Evolutionary conservation across 2,888 invertebrate species (phyloP), one percentile per base, ranked within the genome.

Genomic region (Trachelus stipa): DNA sequence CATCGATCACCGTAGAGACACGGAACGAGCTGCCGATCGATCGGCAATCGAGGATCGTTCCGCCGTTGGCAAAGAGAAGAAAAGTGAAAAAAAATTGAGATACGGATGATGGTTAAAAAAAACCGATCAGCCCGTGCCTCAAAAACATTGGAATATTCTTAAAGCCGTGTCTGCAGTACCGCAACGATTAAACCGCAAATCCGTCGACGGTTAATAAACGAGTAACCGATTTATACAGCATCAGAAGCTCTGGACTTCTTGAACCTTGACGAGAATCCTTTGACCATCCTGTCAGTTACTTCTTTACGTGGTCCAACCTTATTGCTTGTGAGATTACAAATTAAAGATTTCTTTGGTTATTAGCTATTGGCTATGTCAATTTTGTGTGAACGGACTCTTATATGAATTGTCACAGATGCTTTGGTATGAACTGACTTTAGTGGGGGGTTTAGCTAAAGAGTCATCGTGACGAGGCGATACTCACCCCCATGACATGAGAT

Each of bases 101-200:
- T 23, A 56, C 56, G 56, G 73, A 71, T 40, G 76, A 81, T 76
- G 78, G 6, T 73, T 12, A 12, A 82, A 86, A 87, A 85, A 87
- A 87, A 84, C 76, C 82, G 85, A 87, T 84, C 87, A 86, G 85
- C 87, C 85, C 86, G 87, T 87, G 87, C 87, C 86, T 87, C 85
- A 85, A 87, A 85, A 88, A 86, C 86, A 79, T 82, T 56, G 84
- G 83, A 85, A 83, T 81, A 85, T 85, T 82, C 80, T 80, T 77
- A 84, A 34, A 30, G 74, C 71, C 31, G 71, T 34, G 12, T 37
- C 73, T 31, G 37, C 30, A 9, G 33, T 30, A 77, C 80, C 81
- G 82, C 83, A 84, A 81, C 34, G 83, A 81, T 87, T 85, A 83
- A 84, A 87, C 83, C 81, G 86, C 84, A 85, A 82, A 85, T 86